Evolutionary conservation across 2,797 vertebrate species (phyloP), one percentile per base, ranked within the genome.

Genomic region (Sebastes matsubarae): DNA sequence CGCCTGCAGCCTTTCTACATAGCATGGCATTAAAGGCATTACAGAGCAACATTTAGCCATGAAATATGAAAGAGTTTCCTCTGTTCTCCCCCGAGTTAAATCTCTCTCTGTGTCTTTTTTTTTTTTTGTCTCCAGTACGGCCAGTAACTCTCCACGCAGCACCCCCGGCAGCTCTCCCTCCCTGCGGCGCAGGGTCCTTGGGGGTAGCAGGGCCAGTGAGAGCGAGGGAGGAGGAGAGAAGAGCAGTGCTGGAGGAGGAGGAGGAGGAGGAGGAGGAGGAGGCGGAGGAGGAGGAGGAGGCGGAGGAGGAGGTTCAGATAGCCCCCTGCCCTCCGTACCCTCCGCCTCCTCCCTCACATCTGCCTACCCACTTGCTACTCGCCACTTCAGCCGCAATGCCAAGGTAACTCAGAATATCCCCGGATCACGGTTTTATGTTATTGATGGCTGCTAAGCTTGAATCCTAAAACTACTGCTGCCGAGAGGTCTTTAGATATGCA

Each of bases 151-250:
- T 84, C 97, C 97, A 8, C 96, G 96, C 89, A 97, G 97, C 94
- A 97, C 97, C 3, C 97, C 97, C 0, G 96, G 96, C 91, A 97
- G 95, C 94, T 98, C 97, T 58, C 97, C 97, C 0, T 97, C 97
- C 20, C 89, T 98, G 87, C 96, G 97, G 7, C 96, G 96, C 78
- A 96, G 96, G 72, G 95, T 97, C 70, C 91, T 97, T 18, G 96
- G 96, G 71, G 92, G 95, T 12, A 74, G 96, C 64, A 89, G 96
- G 38, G 93, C 94, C 89, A 95, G 95, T 0, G 96, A 96, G 83
- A 88, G 85, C 1, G 96, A 96, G 77, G 93, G 89, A 36, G 93
- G 82, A 12, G 93, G 87, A 29, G 93, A 88, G 63, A 94, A 93
- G 74, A 89, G 85, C 66, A 66, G 71, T 1, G 25, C 79, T 16